Conservation (phyloP, 2,797 vertebrate species). For the Danio choprae region DNA sequence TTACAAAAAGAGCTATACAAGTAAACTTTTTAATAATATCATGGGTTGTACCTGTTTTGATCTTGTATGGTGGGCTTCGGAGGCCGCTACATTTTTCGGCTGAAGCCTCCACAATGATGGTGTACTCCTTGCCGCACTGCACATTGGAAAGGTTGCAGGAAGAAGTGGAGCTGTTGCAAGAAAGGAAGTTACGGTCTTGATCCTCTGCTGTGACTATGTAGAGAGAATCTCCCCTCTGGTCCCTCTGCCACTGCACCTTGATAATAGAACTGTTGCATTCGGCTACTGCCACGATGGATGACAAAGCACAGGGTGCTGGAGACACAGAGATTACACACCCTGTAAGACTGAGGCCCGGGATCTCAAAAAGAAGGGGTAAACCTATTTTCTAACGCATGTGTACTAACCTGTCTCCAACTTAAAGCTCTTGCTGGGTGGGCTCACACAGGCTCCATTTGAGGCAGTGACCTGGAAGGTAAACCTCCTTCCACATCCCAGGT, state of each 20-base stretch:
- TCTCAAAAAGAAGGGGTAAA: neutral
- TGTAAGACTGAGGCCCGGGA: neutral
- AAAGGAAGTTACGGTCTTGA: constrained; percentile 64
- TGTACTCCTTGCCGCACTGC: constrained; percentile 72
- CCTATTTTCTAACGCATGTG: neutral
- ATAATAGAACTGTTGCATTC: constrained; percentile 72
- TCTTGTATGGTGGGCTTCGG: constrained; percentile 72
- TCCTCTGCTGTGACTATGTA: constrained; percentile 72
- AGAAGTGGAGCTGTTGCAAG: constrained; percentile 69
- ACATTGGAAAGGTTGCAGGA: constrained; percentile 71
- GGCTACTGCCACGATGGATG: constrained; percentile 63
- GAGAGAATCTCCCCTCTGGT: constrained; percentile 33
- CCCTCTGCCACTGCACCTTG: constrained; percentile 68
- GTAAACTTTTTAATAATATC: neutral
- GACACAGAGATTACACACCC: neutral
- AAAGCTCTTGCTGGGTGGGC: constrained; percentile 66
- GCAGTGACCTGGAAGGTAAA: constrained; percentile 73
- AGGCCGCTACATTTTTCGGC: constrained; percentile 69
- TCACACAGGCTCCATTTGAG: constrained; percentile 66
- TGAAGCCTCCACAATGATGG: constrained; percentile 70
- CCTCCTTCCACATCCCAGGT: constrained; percentile 72
- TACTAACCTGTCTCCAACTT: constrained; percentile 31
- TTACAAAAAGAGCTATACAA: too few species aligned
- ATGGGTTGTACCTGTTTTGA: constrained; percentile 70
- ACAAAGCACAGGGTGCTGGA: constrained; percentile 73